These are phyloP conservation scores for Rhamphomyia laevipes DNA, from an alignment of 2,888 invertebrate genomes.

Conservation along the genomic window DNA sequence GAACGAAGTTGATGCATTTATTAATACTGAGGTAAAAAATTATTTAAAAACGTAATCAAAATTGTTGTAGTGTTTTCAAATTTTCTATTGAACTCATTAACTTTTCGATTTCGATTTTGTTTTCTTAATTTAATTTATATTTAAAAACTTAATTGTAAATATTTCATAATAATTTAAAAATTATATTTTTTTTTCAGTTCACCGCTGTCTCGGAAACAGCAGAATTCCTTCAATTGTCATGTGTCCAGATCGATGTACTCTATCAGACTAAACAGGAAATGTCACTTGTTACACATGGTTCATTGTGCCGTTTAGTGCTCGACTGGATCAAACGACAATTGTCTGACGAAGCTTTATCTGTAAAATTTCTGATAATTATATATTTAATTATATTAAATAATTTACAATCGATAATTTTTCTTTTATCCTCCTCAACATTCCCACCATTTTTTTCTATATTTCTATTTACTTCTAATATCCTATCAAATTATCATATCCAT, in stretches of 20 bases:
- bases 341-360: slow-evolving; percentile 28
- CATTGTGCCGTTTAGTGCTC: slow-evolving; percentile 49
- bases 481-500: neutral
- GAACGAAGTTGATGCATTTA: slow-evolving; percentile 55
- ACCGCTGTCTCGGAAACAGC: slow-evolving; percentile 40
- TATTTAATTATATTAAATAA: neutral
- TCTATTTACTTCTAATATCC: neutral
- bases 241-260: slow-evolving; percentile 60
- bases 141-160: neutral
- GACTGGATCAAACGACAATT: slow-evolving; percentile 47
- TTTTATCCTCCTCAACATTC: slow-evolving; percentile 10
- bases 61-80: too few species aligned
- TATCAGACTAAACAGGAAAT: slow-evolving; percentile 60
- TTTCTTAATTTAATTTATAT: too few species aligned
- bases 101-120: too few species aligned
- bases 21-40: slow-evolving; percentile 50
- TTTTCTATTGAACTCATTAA: too few species aligned
- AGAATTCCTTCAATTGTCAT: slow-evolving; percentile 40
- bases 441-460: neutral
- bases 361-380: slow-evolving; percentile 2
- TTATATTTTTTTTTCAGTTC: slow-evolving; percentile 40
- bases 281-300: slow-evolving; percentile 44
- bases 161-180: neutral
- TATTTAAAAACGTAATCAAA: too few species aligned
- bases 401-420: neutral